Evolutionary conservation across 2,113 vertebrate genomes (phyloP).

Genomic region (Chitala chitala): DNA sequence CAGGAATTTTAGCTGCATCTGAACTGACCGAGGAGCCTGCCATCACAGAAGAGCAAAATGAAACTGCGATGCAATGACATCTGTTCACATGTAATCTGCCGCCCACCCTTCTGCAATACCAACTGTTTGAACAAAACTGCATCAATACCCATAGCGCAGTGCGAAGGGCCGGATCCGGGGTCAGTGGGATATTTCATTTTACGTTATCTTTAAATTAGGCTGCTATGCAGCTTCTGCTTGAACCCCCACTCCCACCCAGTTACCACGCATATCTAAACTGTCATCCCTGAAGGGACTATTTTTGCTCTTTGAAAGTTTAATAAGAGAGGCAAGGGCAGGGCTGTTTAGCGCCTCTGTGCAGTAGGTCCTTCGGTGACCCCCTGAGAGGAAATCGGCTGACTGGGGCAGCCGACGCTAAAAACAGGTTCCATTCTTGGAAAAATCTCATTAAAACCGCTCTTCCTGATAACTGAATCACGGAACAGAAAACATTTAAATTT

Average conservation of each 20-base stretch:
- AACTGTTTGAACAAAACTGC: no score
- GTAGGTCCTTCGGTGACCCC: constrained; percentile 18
- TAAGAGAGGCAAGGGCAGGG: constrained; percentile 31
- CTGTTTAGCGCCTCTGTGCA: constrained; percentile 27
- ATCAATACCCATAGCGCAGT: not conserved
- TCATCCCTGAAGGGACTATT: not conserved
- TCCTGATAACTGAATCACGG: constrained; percentile 40
- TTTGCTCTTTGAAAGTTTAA: constrained; percentile 49
- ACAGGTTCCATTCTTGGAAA: constrained; percentile 35
- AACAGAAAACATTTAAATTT: constrained; percentile 51
- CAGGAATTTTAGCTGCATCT: not conserved
- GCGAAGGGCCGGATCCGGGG: constrained; percentile 33
- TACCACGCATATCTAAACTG: not conserved
- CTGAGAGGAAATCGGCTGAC: constrained; percentile 13
- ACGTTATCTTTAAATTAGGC: constrained; percentile 32
- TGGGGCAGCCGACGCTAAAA: constrained; percentile 23
- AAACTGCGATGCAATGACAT: no score
- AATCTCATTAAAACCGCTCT: constrained; percentile 49
- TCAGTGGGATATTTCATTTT: constrained; percentile 33
- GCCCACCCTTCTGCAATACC: no score
- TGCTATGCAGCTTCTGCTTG: constrained; percentile 18
- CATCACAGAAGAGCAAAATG: no score
- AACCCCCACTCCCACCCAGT: constrained; percentile 16
- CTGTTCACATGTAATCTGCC: no score
- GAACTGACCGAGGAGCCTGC: not conserved